These are phyloP conservation scores for Tyria jacobaeae DNA, from an alignment of 2,888 invertebrate species.

Conservation along the genomic window DNA sequence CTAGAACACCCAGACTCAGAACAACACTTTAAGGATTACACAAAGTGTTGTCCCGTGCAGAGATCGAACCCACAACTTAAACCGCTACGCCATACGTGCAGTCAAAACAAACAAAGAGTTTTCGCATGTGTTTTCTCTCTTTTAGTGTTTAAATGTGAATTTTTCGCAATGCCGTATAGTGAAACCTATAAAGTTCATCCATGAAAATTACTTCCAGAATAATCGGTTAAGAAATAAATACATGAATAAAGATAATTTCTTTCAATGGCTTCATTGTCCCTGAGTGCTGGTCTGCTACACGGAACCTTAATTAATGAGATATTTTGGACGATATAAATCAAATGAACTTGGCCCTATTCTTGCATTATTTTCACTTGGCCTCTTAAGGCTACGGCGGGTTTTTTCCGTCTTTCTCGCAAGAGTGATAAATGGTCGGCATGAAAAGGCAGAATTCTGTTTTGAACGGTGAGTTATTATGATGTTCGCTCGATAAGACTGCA, in stretches of 20 bases:
- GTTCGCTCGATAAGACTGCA: conserved; percentile 37
- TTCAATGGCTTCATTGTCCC: conserved; percentile 25
- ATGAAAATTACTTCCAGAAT: background rate
- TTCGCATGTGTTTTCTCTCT: too few relatives aligned
- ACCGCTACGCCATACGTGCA: too few relatives aligned
- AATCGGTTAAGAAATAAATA: conserved; percentile 20
- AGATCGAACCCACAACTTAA: too few relatives aligned
- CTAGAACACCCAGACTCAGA: too few relatives aligned
- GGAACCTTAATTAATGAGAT: conserved; percentile 64
- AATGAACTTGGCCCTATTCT: conserved; percentile 59
- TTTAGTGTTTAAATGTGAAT: too few relatives aligned
- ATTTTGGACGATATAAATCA: conserved; percentile 66
- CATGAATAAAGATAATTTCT: conserved; percentile 9
- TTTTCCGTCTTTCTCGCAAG: conserved; percentile 67
- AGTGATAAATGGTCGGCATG: conserved; percentile 73
- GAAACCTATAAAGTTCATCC: too few relatives aligned
- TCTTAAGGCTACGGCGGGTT: conserved; percentile 69
- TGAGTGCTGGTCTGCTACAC: conserved; percentile 32
- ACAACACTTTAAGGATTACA: too few relatives aligned
- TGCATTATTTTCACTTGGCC: conserved; percentile 69
- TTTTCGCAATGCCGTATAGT: too few relatives aligned
- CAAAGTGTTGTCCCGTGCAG: too few relatives aligned
- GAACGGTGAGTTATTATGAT: conserved; percentile 60
- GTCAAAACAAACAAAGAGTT: too few relatives aligned
- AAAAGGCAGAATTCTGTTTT: conserved; percentile 67